phyloP scores from a whole-genome alignment of 2,797 vertebrate species.

The Pseudotriccus pelzelni region DNA sequence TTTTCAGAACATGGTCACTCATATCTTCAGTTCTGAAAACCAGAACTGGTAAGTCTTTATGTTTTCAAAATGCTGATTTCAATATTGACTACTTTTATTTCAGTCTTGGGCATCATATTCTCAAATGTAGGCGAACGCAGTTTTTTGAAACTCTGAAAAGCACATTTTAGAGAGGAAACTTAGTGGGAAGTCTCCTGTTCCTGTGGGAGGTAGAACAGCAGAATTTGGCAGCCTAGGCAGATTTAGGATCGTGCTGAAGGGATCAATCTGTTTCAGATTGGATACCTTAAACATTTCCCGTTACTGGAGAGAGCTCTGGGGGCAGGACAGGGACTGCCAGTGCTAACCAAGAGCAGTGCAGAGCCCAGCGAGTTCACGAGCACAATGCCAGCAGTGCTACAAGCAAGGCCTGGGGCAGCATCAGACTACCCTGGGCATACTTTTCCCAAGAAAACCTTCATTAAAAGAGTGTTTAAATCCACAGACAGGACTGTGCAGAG shows the following conservation, averaged over 20 bases:
- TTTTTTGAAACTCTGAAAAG: neutral
- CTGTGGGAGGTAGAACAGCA: neutral
- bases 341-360: neutral
- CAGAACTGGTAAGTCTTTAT: neutral
- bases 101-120: neutral
- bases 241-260: neutral
- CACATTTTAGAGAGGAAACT: neutral
- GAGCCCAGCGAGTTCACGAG: rapidly evolving
- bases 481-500: neutral
- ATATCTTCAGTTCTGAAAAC: neutral
- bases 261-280: neutral
- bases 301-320: neutral
- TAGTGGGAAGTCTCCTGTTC: conserved; percentile 21
- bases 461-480: neutral
- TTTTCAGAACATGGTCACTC: neutral
- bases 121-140: neutral
- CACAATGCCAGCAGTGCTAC: neutral
- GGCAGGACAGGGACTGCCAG: neutral
- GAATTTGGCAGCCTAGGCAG: neutral
- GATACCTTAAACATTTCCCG: neutral
- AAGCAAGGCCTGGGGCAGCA: neutral
- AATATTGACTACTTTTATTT: neutral
- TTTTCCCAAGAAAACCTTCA: neutral
- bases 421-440: neutral
- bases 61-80: neutral